phyloP scores from a whole-genome alignment of 2,888 invertebrate genomes.

The Chrysina gloriosa region DNA sequence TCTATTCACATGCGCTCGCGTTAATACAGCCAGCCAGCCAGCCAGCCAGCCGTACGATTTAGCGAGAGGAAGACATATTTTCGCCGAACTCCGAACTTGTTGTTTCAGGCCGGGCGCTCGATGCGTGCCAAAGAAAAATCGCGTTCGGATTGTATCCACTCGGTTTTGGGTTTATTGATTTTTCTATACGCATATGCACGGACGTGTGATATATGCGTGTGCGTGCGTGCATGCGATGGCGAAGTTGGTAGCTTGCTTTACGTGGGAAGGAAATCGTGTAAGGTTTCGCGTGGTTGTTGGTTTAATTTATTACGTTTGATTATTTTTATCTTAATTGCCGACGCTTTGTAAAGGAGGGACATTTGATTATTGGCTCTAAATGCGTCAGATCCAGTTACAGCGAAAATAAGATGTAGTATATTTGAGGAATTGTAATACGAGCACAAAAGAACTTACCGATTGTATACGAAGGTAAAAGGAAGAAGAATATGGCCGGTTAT shows the following conservation, averaged over 20 bases:
- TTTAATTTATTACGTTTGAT: slow-evolving; percentile 31
- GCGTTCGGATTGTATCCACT: background rate
- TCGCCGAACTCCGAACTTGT: slow-evolving; percentile 14
- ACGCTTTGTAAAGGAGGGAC: no score
- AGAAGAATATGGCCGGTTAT: no score
- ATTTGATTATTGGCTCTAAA: no score
- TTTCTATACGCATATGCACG: slow-evolving; percentile 4
- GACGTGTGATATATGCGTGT: background rate
- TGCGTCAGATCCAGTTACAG: no score
- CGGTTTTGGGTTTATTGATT: slow-evolving; percentile 35
- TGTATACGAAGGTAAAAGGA: no score
- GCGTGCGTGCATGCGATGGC: background rate
- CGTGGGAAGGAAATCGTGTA: background rate
- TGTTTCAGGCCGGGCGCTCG: slow-evolving; percentile 27
- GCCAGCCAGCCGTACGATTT: slow-evolving; percentile 29
- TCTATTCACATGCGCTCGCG: background rate
- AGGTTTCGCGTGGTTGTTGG: slow-evolving; percentile 28
- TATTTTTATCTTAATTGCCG: background rate
- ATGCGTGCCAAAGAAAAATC: slow-evolving; percentile 19
- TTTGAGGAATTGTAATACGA: no score
- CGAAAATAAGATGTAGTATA: no score
- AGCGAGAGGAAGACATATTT: slow-evolving; percentile 24
- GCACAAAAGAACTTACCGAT: no score
- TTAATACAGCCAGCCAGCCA: background rate
- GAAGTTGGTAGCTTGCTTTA: background rate